Base-by-base conservation (phyloP, 2,113 vertebrate genomes). In the Eptesicus fuscus region DNA sequence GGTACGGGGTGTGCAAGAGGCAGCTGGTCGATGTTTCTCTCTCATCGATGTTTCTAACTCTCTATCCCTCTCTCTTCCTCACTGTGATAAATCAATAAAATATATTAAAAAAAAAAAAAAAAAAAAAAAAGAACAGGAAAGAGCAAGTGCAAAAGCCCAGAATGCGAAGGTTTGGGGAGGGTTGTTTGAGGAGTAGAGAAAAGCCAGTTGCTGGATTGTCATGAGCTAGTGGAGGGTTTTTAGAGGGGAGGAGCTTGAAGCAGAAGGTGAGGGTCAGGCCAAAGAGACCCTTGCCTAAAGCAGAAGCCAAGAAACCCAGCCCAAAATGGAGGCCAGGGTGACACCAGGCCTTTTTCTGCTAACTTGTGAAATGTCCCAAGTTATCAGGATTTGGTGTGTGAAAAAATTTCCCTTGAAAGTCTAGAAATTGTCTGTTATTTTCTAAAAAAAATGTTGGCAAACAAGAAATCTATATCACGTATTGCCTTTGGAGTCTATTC, bases 401-500 rank as follows among this genome's bases (percentile, higher is more conserved):
- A 83, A 51, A 25, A 7, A 13, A 0, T 14, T 74, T 85, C 20
- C 32, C n/a, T 86, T 67, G 40, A 30, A 78, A 47, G 71, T 77
- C 28, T 88, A 88, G 59, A 95, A 82, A 56, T 18, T 76, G 37
- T 44, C 56, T 56, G 2, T 11, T 37, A n/a, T 63, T 80, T 79
- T 78, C 23, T 74, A 73, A 51, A 4, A 1, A 5, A 61, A 61
- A n/a, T 1, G 32, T 7, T 73, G 32, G 6, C 53, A 61, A 76
- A 44, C 51, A 74, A 44, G 3, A 37, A 78, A 42, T 35, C 17
- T 63, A 14, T 25, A 25, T n/a, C 11, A 40, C 37, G 9, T 77
- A 12, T 9, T 47, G 0, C 7, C 30, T 71, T 44, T 51, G 28
- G 5, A 32, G n/a, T 63, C 63, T 11, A 12, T 53, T 61, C 35